Base-by-base conservation (phyloP, 2,797 vertebrate species). In the Jordanella pulchra region DNA sequence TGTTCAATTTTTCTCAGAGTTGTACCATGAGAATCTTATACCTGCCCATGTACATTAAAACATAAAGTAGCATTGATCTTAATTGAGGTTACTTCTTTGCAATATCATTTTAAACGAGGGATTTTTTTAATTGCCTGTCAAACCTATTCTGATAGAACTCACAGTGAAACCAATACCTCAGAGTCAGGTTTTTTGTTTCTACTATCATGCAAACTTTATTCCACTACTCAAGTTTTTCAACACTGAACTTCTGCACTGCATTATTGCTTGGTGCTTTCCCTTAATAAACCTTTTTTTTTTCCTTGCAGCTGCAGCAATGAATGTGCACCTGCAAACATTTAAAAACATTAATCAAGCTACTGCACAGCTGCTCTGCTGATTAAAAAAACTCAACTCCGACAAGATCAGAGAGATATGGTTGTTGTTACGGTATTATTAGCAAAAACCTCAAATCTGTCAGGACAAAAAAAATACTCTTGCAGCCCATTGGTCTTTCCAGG, bases 401-500 rank as follows among this genome's bases (percentile, higher is more conserved):
- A 56, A 28, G 15, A 69, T 68, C 50, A 63, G 45, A 54, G 51
- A 13, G 17, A 53, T 42, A 70, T 67, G 42, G 6, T 63, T 63
- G 81, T 81, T 79, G 50, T 85, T 84, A 65, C 69, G 73, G 67
- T 63, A 45, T 73, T 67, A 84, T 87, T 80, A 88, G 72, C 42
- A 54, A 73, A 82, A 71, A 83, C 74, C 72, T 45, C 48, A 67
- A 58, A 66, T 55, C 55, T 79, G 75, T 85, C 75, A 64, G 67
- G 78, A 79, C 54, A 78, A 76, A 80, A 39, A 39, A 39, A 39
- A 89, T 78, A 77, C 35, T 12, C 30, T 68, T 66, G 74, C 76
- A 77, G 86, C 86, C 82, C 6, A 56, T 71, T 75, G 79, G 84
- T 78, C 73, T 83, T 84, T 83, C 79, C 82, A 90, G 90, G 87